Conservation (phyloP, 2,113 vertebrate genomes). For the Sisor rabdophorus region DNA sequence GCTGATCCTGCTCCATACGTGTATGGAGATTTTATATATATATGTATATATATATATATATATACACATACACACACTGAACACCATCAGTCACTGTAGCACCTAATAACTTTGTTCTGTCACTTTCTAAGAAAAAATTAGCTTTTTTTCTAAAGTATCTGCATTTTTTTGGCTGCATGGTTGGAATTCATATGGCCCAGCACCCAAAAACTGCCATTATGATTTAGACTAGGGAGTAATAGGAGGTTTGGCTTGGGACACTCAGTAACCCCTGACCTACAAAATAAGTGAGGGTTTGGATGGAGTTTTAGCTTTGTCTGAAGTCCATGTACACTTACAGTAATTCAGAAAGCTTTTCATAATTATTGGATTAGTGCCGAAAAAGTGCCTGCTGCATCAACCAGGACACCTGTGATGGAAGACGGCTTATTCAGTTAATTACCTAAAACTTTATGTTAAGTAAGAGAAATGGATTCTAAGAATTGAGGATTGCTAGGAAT, state of each 20-base stretch:
- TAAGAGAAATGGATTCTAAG: slow-evolving; percentile 30
- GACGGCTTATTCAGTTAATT: slow-evolving; percentile 23
- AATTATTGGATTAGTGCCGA: slow-evolving; percentile 6
- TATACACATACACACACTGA: too few relatives aligned
- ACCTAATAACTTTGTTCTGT: background rate
- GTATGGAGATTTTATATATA: too few relatives aligned
- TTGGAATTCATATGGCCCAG: slow-evolving; percentile 27
- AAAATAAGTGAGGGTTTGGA: slow-evolving; percentile 19
- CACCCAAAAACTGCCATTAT: slow-evolving; percentile 32
- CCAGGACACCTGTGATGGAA: slow-evolving; percentile 28
- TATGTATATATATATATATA: too few relatives aligned
- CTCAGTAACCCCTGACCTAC: slow-evolving; percentile 41
- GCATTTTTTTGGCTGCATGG: slow-evolving; percentile 21
- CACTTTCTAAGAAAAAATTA: slow-evolving; percentile 7
- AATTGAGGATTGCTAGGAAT: slow-evolving; percentile 24
- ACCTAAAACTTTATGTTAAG: slow-evolving; percentile 24
- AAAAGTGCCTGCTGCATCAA: background rate
- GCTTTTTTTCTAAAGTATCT: background rate
- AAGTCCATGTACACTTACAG: slow-evolving; percentile 10
- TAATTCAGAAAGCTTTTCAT: background rate
- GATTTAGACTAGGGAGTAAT: slow-evolving; percentile 32
- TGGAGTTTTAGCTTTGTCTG: slow-evolving; percentile 12
- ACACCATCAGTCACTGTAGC: slow-evolving; percentile 2
- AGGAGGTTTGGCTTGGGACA: slow-evolving; percentile 31
- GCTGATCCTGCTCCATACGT: too few relatives aligned